Evolutionary conservation across 1,140 invertebrate species (phyloP), one percentile per base, ranked within the genome.

Genomic region (Zaprionus vittiger): DNA sequence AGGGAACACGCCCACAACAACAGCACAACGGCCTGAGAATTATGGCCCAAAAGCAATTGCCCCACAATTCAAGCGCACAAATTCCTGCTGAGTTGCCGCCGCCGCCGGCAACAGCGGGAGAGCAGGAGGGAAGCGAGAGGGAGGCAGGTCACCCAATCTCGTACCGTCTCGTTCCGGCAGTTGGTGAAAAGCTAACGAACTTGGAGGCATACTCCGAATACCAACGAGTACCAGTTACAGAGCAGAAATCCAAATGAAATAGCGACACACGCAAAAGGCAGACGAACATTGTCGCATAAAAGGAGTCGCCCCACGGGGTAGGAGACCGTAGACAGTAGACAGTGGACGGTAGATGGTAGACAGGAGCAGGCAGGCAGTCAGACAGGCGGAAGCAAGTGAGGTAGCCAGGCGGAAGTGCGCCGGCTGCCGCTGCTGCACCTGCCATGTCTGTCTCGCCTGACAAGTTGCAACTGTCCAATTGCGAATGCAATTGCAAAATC

Each of bases 141-240:
- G 22, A 7, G 6, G n/a, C 37, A 17, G n/a, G 41, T 17, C 41
- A 47, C 41, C 41, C 41, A 47, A 17, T 47, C 41, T 34, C 31
- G 31, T 34, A 34, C 31, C 31, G 31, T 34, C 31, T 0, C 31
- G 31, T 34, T 17, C 31, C 26, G 20, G 28, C 44, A 55, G 54
- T 81, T 76, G 71, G 31, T 66, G 68, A 75, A 71, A 89, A 87
- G 84, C 84, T 84, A 89, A 87, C 84, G 81, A 87, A 89, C 84
- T 87, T 89, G 74, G 68, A 64, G 71, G 81, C 81, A 81, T 85
- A 87, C 57, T 73, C 79, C 82, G 82, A 90, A 90, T 90, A 85
- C 85, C 86, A 90, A 66, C 85, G 82, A 82, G 85, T 90, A 78
- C 85, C 85, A 90, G 85, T 90, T 85, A 90, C 85, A 77, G 41